Evolutionary conservation across 2,888 invertebrate genomes (phyloP).

Genomic region (Ceramica pisi): DNA sequence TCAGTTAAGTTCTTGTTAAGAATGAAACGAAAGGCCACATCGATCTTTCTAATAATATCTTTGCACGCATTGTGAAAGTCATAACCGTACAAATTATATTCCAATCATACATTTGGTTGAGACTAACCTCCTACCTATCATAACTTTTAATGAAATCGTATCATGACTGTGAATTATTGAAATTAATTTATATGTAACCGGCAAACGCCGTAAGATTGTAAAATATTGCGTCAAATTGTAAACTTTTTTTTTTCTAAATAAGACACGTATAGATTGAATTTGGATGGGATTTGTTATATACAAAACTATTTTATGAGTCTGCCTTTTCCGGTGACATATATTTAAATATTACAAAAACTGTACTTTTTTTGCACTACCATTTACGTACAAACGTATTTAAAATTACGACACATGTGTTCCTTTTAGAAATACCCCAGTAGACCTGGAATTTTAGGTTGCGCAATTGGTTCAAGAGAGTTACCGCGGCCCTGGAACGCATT

Average conservation of each 20-base stretch:
- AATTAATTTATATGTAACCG: too few species aligned
- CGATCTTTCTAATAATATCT: not conserved
- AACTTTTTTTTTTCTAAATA: too few species aligned
- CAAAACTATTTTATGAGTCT: too few species aligned
- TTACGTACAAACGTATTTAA: not conserved
- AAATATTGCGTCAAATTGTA: too few species aligned
- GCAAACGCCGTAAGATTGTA: too few species aligned
- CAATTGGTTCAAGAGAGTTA: too few species aligned
- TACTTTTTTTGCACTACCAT: not conserved
- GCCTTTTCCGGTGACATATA: too few species aligned
- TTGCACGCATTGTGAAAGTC: constrained; percentile 56
- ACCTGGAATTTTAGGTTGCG: not conserved
- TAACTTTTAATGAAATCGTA: constrained; percentile 44
- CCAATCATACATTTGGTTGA: constrained; percentile 43
- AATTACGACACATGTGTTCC: not conserved
- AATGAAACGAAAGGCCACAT: constrained; percentile 17
- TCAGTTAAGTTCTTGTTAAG: not conserved
- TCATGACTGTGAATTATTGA: constrained; percentile 21
- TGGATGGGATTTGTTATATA: too few species aligned
- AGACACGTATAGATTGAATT: too few species aligned
- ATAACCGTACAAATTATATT: constrained; percentile 40
- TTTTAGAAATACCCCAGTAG: not conserved
- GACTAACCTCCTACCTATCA: constrained; percentile 2
- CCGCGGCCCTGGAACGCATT: too few species aligned
- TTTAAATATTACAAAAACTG: too few species aligned